Evolutionary conservation across 2,797 vertebrate species (phyloP).

Genomic region (Vespertilio murinus): DNA sequence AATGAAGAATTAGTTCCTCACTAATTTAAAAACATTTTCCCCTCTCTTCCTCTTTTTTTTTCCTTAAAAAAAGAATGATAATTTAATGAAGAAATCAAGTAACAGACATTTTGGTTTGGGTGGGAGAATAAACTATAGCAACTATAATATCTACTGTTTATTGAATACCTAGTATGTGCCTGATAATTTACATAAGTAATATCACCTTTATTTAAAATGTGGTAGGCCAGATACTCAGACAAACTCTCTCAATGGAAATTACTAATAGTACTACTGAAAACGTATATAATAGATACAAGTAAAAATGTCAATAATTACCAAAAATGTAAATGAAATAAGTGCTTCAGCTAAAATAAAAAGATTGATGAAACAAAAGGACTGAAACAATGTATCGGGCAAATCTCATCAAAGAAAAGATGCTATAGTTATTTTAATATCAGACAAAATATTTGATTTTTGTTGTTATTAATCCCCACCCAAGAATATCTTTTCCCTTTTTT

Average conservation of each 20-base stretch:
- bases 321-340: not conserved
- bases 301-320: not conserved
- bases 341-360: not conserved
- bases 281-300: not conserved
- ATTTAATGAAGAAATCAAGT: conserved; percentile 1
- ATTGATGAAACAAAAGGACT: not conserved
- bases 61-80: not conserved
- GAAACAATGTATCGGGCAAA: not conserved
- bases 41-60: not conserved
- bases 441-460: not conserved
- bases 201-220: not conserved
- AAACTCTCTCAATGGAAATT: not conserved
- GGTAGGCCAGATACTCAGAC: not conserved
- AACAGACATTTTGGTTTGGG: not conserved
- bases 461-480: too few species aligned
- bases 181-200: not conserved
- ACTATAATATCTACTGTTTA: not conserved
- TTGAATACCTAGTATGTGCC: not conserved
- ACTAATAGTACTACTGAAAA: not conserved
- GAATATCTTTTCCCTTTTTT: too few species aligned
- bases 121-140: not conserved
- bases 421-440: not conserved
- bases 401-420: not conserved
- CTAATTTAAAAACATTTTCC: not conserved
- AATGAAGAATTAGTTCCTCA: conserved; percentile 40